Evolutionary conservation across 2,888 invertebrate genomes (phyloP), one percentile per base, ranked within the genome.

Genomic region (Tachina fera): DNA sequence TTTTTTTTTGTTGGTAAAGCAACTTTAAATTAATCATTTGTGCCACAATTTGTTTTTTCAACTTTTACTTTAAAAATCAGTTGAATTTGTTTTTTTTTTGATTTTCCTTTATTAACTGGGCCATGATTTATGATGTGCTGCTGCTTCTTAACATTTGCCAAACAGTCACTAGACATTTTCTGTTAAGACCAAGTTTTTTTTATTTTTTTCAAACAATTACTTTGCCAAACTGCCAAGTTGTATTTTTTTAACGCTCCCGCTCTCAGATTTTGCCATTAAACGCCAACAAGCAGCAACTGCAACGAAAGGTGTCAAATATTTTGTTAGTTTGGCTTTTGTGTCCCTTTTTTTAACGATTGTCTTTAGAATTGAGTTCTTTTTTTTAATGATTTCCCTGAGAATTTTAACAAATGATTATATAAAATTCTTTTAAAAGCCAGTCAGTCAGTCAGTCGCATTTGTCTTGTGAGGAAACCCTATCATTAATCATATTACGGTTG

Each of bases 281-380:
- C 63, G 60, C 56, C 67, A 60, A 70, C 67, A 60, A 70, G 56
- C 74, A 70, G 56, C 74, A 67, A 76, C 76, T 86, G 79, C 72
- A 83, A 83, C 86, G 83, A 86, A 86, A 86, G 86, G 86, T 86
- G 86, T 83, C 86, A 83, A 86, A 71, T 83, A 86, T 72, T 82
- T 84, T 82, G 72, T 84, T 82, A 72, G 81, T 82, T 72, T 43
- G 51, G 60, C 14, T 63, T 45, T 74, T 58, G 58, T 22, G 70
- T 49, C 6, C 14, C n/a, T 72, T 60, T 75, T 77, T 71, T 75
- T 53, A 9, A 56, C 47, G 56, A 67, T 82, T 79, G 43, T 83
- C 51, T 47, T 76, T 60, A 43, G 22, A 70, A 45, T 75, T 41
- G 14, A 43, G 14, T 79, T 39, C 49, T 77, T 81, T 53, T 71